Evolutionary conservation across 2,113 vertebrate genomes (phyloP).

Genomic region (Scomber japonicus): DNA sequence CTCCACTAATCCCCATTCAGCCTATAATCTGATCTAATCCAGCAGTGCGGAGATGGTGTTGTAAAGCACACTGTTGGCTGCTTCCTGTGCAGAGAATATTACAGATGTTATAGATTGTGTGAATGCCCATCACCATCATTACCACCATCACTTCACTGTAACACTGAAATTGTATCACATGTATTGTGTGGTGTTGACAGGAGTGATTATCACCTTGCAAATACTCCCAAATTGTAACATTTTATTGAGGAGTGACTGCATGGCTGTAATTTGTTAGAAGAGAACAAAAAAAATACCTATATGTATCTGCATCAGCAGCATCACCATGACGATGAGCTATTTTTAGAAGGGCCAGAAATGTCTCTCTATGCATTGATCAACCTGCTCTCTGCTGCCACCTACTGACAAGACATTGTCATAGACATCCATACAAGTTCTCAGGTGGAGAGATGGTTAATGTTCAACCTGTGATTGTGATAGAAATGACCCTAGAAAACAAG

Average conservation of each 20-base stretch:
- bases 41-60: background rate
- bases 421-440: too few species aligned
- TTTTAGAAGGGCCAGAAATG: constrained; percentile 19
- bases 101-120: background rate
- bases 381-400: constrained; percentile 30
- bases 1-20: constrained; percentile 46
- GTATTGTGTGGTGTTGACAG: background rate
- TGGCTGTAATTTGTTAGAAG: background rate
- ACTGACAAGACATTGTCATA: background rate
- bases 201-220: background rate
- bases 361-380: background rate
- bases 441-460: too few species aligned
- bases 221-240: background rate
- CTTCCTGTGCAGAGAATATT: background rate
- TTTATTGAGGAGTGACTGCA: background rate
- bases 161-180: too few species aligned
- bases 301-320: constrained; percentile 23
- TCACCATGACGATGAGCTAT: constrained; percentile 50
- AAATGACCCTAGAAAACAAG: too few species aligned
- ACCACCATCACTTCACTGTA: background rate
- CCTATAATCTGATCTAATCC: constrained; percentile 57
- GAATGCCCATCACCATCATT: background rate
- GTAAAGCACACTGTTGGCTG: background rate
- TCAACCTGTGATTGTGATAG: too few species aligned
- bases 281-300: background rate